Base-by-base conservation (phyloP, 2,888 invertebrate genomes). In the Keiferia lycopersicella region DNA sequence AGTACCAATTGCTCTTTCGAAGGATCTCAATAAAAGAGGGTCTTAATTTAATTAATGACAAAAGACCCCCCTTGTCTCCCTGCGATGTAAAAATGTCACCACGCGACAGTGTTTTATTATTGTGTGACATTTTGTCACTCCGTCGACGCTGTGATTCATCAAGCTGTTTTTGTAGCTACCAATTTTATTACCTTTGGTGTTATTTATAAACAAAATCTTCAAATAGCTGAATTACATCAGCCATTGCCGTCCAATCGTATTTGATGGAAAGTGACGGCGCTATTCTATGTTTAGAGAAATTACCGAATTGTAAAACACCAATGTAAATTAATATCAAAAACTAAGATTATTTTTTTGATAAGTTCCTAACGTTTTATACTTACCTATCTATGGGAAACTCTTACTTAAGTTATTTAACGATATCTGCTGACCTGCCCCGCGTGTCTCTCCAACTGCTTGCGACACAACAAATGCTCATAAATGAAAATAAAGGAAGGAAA, bases 1-100 rank as follows among this genome's bases (percentile, higher is more conserved):
- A 77, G 79, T 69, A 76, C 74, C 79, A 82, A 83, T 83, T 83
- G 82, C 72, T 77, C 82, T 74, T 82, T 83, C 82, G 70, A 79
- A 75, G 73, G 75, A 70, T 72, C 70, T 72, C 71, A 70, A 70
- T 82, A 45, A 45, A 45, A 45, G 45, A 45, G 45, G 45, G 45
- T 45, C 45, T 45, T 45, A 75, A 81, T 78, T 75, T 78, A 78
- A 82, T 82, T 81, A 81, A 80, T 74, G 70, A 77, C 67, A 73
- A 72, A 69, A 72, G 69, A 66, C 64, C 72, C 70, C 69, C 26
- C 11, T 20, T 22, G 22, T 60, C 61, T 59, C 39, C 62, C 53
- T 18, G 26, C 14, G 38, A n/a, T 53, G 38, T 62, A 62, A 53
- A 62, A 62, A 34, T 62, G 62, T 62, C 62, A 53, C 62, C 50